Conservation (phyloP, 2,888 invertebrate species). For the Homarus gammarus region DNA sequence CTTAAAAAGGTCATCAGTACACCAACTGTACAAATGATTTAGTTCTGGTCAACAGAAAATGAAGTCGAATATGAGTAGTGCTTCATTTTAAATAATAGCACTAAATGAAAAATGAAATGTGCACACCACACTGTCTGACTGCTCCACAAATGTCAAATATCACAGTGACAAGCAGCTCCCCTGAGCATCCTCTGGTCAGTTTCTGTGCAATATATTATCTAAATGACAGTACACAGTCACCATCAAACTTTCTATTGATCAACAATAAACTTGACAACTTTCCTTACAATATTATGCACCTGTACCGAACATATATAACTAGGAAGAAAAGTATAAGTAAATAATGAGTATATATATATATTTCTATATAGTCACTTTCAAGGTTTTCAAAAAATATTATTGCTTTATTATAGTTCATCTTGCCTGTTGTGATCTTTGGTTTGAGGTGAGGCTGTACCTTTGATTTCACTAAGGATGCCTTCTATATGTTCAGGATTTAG, state of each 20-base stretch:
- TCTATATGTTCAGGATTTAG: constrained; percentile 41
- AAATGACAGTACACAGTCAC: constrained; percentile 14
- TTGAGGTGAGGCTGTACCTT: constrained; percentile 23
- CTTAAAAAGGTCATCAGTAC: background rate
- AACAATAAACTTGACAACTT: constrained; percentile 44
- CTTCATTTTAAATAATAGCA: constrained; percentile 28
- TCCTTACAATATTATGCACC: constrained; percentile 48
- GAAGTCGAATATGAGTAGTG: constrained; percentile 31
- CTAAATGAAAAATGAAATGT: constrained; percentile 34
- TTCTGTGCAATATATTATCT: constrained; percentile 39
- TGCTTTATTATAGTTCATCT: constrained; percentile 70
- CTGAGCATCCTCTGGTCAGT: constrained; percentile 60
- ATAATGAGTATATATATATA: constrained; percentile 19
- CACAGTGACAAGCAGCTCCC: constrained; percentile 70
- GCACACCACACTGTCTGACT: constrained; percentile 41
- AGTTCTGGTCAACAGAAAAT: constrained; percentile 34
- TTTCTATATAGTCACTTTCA: background rate
- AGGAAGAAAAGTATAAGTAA: constrained; percentile 29
- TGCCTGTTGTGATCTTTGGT: constrained; percentile 66
- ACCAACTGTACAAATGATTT: constrained; percentile 36
- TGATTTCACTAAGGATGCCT: constrained; percentile 15
- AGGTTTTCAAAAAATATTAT: constrained; percentile 59
- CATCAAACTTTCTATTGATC: constrained; percentile 27
- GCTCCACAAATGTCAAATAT: constrained; percentile 71
- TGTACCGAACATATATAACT: constrained; percentile 47